Evolutionary conservation across 2,797 vertebrate species (phyloP), one percentile per base, ranked within the genome.

Genomic region (Aphelocoma californica): DNA sequence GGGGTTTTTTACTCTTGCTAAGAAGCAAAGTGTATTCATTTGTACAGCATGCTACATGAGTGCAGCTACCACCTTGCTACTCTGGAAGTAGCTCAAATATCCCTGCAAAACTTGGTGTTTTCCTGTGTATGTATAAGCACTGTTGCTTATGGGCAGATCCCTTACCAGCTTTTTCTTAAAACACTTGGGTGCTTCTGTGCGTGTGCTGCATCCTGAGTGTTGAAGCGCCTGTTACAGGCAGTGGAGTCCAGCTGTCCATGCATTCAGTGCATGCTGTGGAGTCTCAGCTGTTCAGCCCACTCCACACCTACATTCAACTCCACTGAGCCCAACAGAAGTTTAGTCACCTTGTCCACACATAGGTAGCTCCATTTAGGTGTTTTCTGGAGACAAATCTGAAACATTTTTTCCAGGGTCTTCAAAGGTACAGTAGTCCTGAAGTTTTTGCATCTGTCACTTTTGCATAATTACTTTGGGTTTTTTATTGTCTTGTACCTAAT

Each of bases 221-320:
- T 31, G 57, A 25, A 57, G 51, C 0, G 15, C 9, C 28, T 80
- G 0, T 45, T 34, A 3, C 0, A 25, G 57, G 18, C 38, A 7
- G 7, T 79, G 20, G 53, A 38, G 40, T 40, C 40, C 40, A 40
- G 48, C 58, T 61, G 18, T 57, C 14, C 40, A 14, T 40, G 40
- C 40, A 40, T 50, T 53, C 34, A 17, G 26, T 36, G 24, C 7
- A 1, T 24, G 14, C 56, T 42, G 19, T 71, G 28, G 36, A 34
- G 7, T 40, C 45, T 53, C 21, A 13, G 65, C n/a, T 84, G 2
- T 64, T 81, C 26, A 75, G 62, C 57, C 25, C 1, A 2, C 3
- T 40, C 44, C 47, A 40, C 0, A 0, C 40, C 48, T 47, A 9
- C 7, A 4, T 34, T 64, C 18, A 64, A 40, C 42, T 60, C 53